Conservation (phyloP, 2,888 invertebrate genomes). For the Synergus gifuensis region DNA sequence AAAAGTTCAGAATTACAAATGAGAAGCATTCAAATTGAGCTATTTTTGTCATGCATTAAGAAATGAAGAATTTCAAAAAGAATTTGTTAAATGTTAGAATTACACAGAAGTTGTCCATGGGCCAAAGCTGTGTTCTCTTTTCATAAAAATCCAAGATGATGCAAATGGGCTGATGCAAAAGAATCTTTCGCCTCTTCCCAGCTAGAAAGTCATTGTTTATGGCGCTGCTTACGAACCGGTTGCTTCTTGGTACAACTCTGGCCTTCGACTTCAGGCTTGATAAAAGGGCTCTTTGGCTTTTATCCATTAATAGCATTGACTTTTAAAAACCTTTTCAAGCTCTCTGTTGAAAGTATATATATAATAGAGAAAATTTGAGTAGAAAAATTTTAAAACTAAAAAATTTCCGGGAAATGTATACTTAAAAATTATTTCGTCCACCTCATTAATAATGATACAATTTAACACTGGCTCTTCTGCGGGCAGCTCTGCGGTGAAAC, state of each 20-base stretch:
- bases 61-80: too few relatives aligned
- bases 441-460: neutral
- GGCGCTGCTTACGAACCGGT: slow-evolving; percentile 28
- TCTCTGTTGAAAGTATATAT: too few relatives aligned
- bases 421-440: neutral
- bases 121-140: neutral
- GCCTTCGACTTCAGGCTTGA: slow-evolving; percentile 14
- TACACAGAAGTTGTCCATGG: neutral
- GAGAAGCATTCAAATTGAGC: too few relatives aligned
- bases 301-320: neutral
- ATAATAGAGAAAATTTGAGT: too few relatives aligned
- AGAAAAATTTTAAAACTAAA: neutral
- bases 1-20: too few relatives aligned
- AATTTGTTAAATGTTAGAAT: neutral
- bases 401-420: neutral
- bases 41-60: too few relatives aligned
- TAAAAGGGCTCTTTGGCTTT: slow-evolving; percentile 5
- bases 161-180: slow-evolving; percentile 2
- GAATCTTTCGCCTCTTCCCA: slow-evolving; percentile 15
- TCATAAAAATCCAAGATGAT: slow-evolving; percentile 12
- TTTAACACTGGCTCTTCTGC: slow-evolving; percentile 19
- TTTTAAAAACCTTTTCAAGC: neutral
- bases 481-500: slow-evolving; percentile 22
- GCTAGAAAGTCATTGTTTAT: slow-evolving; percentile 40
- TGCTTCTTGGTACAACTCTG: slow-evolving; percentile 30